phyloP scores from a whole-genome alignment of 2,113 vertebrate species.

The Colius striatus region DNA sequence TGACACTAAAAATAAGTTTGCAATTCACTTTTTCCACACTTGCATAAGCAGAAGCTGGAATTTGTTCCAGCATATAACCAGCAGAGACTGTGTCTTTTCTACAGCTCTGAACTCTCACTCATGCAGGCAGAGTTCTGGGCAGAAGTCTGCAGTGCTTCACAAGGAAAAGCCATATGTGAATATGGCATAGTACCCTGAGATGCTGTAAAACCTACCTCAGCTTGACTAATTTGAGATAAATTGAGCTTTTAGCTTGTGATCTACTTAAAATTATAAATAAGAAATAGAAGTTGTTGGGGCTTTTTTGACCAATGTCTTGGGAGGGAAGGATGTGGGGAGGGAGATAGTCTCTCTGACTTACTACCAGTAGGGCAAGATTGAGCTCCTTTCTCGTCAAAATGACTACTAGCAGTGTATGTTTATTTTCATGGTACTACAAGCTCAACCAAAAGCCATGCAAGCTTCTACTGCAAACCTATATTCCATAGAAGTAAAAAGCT shows the following conservation, averaged over 20 bases:
- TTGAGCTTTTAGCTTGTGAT: background rate
- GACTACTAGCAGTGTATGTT: background rate
- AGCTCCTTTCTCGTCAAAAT: background rate
- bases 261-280: background rate
- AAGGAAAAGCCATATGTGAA: background rate
- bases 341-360: background rate
- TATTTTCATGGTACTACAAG: background rate
- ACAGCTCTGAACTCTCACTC: background rate
- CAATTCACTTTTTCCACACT: background rate
- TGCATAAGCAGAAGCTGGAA: background rate
- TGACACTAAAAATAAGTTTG: constrained; percentile 17
- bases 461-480: background rate
- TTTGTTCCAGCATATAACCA: background rate
- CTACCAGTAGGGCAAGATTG: background rate
- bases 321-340: background rate
- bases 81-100: background rate
- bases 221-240: background rate
- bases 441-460: background rate
- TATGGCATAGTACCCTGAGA: background rate
- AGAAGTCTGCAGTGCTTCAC: background rate
- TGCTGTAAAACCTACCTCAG: background rate
- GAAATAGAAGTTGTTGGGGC: background rate
- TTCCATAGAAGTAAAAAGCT: background rate
- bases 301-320: background rate
- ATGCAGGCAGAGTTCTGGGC: background rate